Conservation (phyloP, 1,140 invertebrate genomes). For the Cotesia typhae region DNA sequence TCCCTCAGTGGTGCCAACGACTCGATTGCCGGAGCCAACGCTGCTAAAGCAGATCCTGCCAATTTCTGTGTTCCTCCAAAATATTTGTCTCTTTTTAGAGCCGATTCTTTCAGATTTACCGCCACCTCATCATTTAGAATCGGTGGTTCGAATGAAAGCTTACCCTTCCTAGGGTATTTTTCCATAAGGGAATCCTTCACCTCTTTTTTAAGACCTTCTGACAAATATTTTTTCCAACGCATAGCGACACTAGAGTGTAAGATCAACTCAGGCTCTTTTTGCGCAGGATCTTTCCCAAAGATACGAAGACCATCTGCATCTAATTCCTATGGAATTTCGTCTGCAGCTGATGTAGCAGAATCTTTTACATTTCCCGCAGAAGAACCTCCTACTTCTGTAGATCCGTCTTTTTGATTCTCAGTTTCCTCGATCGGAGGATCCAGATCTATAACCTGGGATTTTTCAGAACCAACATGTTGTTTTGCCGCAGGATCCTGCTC, state of each 20-base stretch:
- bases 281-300: constrained; percentile 3
- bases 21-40: not conserved
- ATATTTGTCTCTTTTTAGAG: not conserved
- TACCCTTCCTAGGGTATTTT: not conserved
- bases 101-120: constrained; percentile 5
- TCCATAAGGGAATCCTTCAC: not conserved
- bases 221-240: constrained; percentile 14
- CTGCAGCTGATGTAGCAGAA: not conserved
- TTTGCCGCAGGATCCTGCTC: no score
- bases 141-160: constrained; percentile 10
- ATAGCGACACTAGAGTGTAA: constrained; percentile 3
- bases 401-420: not conserved
- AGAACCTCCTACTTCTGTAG: not conserved
- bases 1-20: not conserved
- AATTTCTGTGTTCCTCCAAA: not conserved
- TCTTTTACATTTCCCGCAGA: not conserved
- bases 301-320: constrained; percentile 1
- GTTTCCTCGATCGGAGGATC: not conserved
- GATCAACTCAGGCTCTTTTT: not conserved
- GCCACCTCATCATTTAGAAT: constrained; percentile 17
- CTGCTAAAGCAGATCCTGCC: not conserved
- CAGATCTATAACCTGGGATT: no score
- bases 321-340: not conserved
- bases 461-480: no score
- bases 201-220: constrained; percentile 12